Percentiles rank a stretch among this genome's conserved stretches.
These are phyloP conservation scores for Istiophorus platypterus DNA, from an alignment of 2,113 vertebrate species.

Conservation along the genomic window DNA sequence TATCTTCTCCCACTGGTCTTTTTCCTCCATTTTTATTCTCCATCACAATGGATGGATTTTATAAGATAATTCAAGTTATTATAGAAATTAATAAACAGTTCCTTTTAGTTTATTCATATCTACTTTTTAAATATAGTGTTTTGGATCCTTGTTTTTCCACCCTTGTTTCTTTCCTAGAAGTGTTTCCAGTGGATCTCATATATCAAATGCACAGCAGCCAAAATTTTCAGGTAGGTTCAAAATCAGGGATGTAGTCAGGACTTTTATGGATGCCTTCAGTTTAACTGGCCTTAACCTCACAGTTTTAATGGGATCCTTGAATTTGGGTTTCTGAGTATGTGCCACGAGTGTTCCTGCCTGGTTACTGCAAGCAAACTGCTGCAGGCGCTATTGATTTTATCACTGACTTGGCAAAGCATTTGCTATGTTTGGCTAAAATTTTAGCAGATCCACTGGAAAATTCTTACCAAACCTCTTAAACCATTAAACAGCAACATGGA, in stretches of 20 bases:
- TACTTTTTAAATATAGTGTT: neutral
- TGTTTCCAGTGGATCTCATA: neutral
- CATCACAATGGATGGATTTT: neutral
- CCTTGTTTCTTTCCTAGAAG: conserved; percentile 7
- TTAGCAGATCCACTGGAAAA: conserved; percentile 51
- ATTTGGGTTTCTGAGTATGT: conserved; percentile 11
- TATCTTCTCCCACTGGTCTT: neutral
- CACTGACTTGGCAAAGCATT: conserved; percentile 42
- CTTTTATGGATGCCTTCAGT: conserved; percentile 27
- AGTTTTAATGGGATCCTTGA: conserved; percentile 18
- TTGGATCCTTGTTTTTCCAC: conserved; percentile 2
- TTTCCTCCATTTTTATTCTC: neutral
- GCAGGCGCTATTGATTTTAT: conserved; percentile 51
- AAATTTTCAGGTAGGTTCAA: conserved; percentile 6
- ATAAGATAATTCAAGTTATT: neutral
- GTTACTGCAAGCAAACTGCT: conserved; percentile 65
- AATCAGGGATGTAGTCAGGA: neutral
- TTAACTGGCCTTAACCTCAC: conserved; percentile 31
- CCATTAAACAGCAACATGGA: conserved; percentile 34
- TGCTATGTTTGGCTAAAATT: conserved; percentile 52
- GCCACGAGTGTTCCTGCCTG: conserved; percentile 48
- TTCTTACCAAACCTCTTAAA: conserved; percentile 60
- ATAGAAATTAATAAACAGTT: neutral
- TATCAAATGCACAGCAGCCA: neutral
- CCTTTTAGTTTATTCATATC: neutral